Percentiles rank a stretch among this genome's conserved stretches.
These are phyloP conservation scores for Crotalus horridus DNA, from an alignment of 2,113 vertebrate species.

Conservation along the genomic window DNA sequence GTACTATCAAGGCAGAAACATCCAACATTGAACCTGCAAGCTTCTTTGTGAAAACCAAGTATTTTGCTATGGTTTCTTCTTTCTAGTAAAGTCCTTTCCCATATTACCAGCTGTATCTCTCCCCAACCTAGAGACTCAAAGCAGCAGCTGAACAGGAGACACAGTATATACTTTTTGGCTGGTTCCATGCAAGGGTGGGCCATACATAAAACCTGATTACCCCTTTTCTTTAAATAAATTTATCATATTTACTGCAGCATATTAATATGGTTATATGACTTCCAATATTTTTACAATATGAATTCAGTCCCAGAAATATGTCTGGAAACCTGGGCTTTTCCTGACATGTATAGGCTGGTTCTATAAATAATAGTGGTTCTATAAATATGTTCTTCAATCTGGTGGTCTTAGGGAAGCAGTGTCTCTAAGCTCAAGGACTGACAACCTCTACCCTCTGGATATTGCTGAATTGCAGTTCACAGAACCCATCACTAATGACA, in stretches of 20 bases:
- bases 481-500: not conserved
- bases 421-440: too few relatives aligned
- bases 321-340: not conserved
- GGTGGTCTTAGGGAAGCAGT: too few relatives aligned
- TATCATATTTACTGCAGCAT: not conserved
- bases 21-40: not conserved
- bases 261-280: not conserved
- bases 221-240: not conserved
- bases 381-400: not conserved
- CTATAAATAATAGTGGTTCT: not conserved
- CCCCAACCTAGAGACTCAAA: not conserved
- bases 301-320: not conserved
- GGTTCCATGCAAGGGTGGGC: not conserved
- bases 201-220: not conserved
- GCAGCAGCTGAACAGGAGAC: not conserved
- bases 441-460: not conserved
- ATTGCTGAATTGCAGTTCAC: not conserved
- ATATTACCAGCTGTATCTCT: not conserved
- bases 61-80: too few relatives aligned
- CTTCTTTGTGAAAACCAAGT: not conserved
- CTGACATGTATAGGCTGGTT: too few relatives aligned
- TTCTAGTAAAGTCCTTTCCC: not conserved
- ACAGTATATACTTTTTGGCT: not conserved
- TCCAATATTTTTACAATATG: not conserved
- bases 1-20: not conserved